Evolutionary conservation across 2,888 invertebrate species (phyloP).

Genomic region (Drosophila ochracea): DNA sequence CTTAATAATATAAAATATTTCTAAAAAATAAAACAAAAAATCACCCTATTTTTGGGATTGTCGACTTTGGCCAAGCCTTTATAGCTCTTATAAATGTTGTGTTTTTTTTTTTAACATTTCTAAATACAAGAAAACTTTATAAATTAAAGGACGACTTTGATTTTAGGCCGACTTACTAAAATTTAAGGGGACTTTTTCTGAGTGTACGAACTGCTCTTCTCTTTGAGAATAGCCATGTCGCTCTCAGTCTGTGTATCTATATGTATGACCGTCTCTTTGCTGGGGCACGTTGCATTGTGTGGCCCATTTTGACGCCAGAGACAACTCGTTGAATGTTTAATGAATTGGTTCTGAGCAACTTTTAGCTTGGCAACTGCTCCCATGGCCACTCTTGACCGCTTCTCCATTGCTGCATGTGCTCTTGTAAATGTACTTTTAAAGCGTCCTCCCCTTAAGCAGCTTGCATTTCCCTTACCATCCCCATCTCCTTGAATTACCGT

Average conservation of each 20-base stretch:
- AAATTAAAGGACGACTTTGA: not conserved
- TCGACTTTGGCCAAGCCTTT: not conserved
- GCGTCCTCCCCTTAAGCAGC: constrained; percentile 17
- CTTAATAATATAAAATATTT: not conserved
- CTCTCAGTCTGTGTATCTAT: constrained; percentile 13
- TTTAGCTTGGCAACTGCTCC: constrained; percentile 46
- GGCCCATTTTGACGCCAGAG: constrained; percentile 65
- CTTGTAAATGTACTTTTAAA: constrained; percentile 41
- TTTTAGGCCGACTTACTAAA: not conserved
- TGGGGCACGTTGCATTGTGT: constrained; percentile 52
- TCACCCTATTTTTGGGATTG: not conserved
- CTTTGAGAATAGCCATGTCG: constrained; percentile 7
- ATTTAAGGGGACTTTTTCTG: not conserved
- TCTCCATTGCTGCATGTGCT: constrained; percentile 35
- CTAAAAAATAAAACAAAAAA: not conserved
- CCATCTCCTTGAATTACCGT: constrained; percentile 10
- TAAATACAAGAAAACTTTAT: not conserved
- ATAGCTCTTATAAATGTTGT: not conserved
- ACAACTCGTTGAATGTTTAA: constrained; percentile 70
- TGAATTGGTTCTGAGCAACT: constrained; percentile 71
- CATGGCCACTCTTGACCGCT: constrained; percentile 40
- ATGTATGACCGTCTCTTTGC: constrained; percentile 12
- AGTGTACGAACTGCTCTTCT: constrained; percentile 4
- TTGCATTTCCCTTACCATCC: not conserved
- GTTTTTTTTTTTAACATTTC: not conserved